These are phyloP conservation scores for Dolichopus griseipennis DNA, from an alignment of 2,888 invertebrate species.

Conservation along the genomic window DNA sequence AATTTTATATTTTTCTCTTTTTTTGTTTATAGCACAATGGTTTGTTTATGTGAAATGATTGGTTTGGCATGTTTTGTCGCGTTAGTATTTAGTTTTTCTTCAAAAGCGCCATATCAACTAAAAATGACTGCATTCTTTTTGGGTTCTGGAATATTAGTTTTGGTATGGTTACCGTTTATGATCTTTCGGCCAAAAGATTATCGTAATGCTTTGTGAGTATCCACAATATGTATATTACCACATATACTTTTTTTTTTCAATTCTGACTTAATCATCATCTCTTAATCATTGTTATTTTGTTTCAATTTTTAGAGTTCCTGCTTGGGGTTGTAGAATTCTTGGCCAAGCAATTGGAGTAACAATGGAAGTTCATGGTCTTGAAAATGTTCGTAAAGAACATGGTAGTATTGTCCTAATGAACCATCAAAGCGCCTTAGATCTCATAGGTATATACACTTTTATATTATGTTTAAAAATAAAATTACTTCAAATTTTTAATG, in stretches of 20 bases:
- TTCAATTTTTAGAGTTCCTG: constrained; percentile 60
- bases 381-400: constrained; percentile 63
- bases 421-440: constrained; percentile 81
- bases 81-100: constrained; percentile 34
- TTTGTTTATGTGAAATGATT: constrained; percentile 37
- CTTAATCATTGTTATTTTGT: too few relatives aligned
- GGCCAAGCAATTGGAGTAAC: constrained; percentile 53
- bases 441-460: constrained; percentile 56
- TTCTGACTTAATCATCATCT: too few relatives aligned
- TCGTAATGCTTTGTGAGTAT: constrained; percentile 70
- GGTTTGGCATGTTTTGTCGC: constrained; percentile 36
- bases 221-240: neutral
- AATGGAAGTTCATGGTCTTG: constrained; percentile 63
- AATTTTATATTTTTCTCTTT: neutral
- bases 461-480: constrained; percentile 7
- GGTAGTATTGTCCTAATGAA: constrained; percentile 78
- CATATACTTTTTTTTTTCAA: too few relatives aligned
- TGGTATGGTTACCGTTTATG: constrained; percentile 65
- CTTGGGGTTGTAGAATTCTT: constrained; percentile 52
- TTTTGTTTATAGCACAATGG: constrained; percentile 26
- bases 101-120: constrained; percentile 57
- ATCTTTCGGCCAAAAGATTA: constrained; percentile 61
- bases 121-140: constrained; percentile 60
- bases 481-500: too few relatives aligned
- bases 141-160: constrained; percentile 51